These are phyloP conservation scores for Tryphoninae sp. DNA, from an alignment of 2,888 invertebrate genomes.

Conservation along the genomic window DNA sequence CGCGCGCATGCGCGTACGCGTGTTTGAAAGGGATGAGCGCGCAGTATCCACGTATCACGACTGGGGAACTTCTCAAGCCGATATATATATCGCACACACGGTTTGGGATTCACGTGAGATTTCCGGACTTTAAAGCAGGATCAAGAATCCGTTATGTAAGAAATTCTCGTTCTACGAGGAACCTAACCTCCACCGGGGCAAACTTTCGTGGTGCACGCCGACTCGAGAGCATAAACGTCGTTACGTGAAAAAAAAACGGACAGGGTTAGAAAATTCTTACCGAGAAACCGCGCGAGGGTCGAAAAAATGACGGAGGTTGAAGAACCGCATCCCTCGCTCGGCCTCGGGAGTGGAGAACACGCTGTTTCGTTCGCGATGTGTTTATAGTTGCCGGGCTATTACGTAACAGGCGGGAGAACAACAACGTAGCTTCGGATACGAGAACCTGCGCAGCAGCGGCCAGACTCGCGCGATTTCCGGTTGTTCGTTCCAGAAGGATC, in stretches of 20 bases:
- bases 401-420: conserved; percentile 25
- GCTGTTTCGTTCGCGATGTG: conserved; percentile 21
- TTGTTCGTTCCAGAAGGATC: conserved; percentile 59
- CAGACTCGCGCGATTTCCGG: conserved; percentile 63
- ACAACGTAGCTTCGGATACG: conserved; percentile 20
- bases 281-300: neutral
- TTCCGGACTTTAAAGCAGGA: conserved; percentile 47
- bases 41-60: neutral
- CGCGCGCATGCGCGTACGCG: neutral
- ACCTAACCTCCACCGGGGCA: neutral
- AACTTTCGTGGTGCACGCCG: conserved; percentile 42
- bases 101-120: conserved; percentile 31
- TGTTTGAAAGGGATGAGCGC: neutral
- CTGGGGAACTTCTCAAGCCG: neutral
- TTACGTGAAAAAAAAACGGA: conserved; percentile 11
- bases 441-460: conserved; percentile 45
- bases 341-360: conserved; percentile 24
- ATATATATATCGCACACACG: conserved; percentile 34
- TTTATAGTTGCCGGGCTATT: conserved; percentile 59
- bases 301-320: conserved; percentile 5
- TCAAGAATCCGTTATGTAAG: conserved; percentile 57
- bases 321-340: conserved; percentile 30
- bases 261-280: conserved; percentile 24
- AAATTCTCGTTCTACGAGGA: conserved; percentile 30
- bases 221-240: conserved; percentile 33